Percentiles rank a stretch among this genome's conserved stretches.
Evolutionary conservation across 1,140 invertebrate species (phyloP).

Genomic region (Aphelenchoides fujianensis): DNA sequence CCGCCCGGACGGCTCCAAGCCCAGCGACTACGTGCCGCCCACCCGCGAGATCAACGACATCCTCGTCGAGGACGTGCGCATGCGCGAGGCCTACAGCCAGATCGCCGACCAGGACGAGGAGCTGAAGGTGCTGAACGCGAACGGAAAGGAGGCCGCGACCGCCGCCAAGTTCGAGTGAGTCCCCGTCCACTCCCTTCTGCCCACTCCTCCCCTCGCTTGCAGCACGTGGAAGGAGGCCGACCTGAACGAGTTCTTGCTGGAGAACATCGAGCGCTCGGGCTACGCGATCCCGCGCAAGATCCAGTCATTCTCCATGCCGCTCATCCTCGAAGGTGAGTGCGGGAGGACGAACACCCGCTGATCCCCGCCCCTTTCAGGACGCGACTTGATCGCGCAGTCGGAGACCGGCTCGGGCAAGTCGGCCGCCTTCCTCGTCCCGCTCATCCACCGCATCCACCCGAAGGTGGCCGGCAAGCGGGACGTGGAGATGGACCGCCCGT

Average conservation of each 20-base stretch:
- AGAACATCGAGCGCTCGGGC: slow-evolving; percentile 79
- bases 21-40: too few relatives aligned
- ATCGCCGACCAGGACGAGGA: background rate
- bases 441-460: slow-evolving; percentile 78
- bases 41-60: too few relatives aligned
- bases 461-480: too few relatives aligned
- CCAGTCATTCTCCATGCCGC: slow-evolving; percentile 37
- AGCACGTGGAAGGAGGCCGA: too few relatives aligned
- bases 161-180: slow-evolving; percentile 6
- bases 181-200: background rate
- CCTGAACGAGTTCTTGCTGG: slow-evolving; percentile 35
- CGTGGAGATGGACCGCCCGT: slow-evolving; percentile 82
- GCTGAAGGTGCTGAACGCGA: background rate
- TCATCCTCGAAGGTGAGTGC: slow-evolving; percentile 23
- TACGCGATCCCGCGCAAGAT: slow-evolving; percentile 74
- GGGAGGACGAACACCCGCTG: background rate
- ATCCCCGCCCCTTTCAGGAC: slow-evolving; percentile 16
- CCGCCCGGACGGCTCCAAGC: too few relatives aligned
- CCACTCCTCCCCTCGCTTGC: too few relatives aligned
- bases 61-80: background rate
- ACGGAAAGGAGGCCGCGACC: too few relatives aligned
- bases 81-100: background rate
- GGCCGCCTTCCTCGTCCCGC: slow-evolving; percentile 90
- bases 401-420: slow-evolving; percentile 76
- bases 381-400: slow-evolving; percentile 56